Evolutionary conservation across 2,888 invertebrate species (phyloP).

Genomic region (Diaphora mendica): DNA sequence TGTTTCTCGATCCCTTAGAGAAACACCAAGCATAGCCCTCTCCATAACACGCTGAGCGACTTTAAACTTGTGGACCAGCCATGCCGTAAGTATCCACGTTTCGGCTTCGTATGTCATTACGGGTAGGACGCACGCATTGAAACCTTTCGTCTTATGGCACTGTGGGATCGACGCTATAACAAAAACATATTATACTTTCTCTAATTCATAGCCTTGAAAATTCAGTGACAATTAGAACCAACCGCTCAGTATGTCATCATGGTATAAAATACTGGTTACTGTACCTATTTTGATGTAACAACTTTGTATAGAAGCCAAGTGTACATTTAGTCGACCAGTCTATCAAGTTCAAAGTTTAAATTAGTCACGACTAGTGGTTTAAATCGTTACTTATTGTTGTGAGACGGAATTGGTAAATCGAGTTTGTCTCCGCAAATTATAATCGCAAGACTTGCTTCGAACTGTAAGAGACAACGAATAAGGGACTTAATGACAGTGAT

Average conservation of each 20-base stretch:
- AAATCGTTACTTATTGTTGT: constrained; percentile 19
- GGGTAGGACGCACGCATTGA: no score
- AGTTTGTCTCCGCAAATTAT: constrained; percentile 6
- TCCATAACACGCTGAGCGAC: no score
- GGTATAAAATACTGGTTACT: not conserved
- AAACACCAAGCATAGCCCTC: no score
- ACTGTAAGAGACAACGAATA: not conserved
- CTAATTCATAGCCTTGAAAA: not conserved
- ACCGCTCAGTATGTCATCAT: not conserved
- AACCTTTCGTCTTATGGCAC: no score
- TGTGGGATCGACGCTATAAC: no score
- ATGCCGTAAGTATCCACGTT: no score
- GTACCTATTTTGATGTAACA: not conserved
- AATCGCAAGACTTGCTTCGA: not conserved
- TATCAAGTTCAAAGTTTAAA: constrained; percentile 34
- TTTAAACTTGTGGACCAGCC: no score
- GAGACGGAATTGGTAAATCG: constrained; percentile 23
- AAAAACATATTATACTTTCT: not conserved
- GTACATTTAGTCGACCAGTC: not conserved
- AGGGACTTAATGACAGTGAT: not conserved
- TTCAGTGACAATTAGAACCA: not conserved
- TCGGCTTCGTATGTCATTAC: no score
- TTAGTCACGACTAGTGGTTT: constrained; percentile 29
- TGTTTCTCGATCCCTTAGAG: no score
- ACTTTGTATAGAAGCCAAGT: not conserved